Evolutionary conservation across 1,140 invertebrate genomes (phyloP).

Genomic region (Sinella curviseta): DNA sequence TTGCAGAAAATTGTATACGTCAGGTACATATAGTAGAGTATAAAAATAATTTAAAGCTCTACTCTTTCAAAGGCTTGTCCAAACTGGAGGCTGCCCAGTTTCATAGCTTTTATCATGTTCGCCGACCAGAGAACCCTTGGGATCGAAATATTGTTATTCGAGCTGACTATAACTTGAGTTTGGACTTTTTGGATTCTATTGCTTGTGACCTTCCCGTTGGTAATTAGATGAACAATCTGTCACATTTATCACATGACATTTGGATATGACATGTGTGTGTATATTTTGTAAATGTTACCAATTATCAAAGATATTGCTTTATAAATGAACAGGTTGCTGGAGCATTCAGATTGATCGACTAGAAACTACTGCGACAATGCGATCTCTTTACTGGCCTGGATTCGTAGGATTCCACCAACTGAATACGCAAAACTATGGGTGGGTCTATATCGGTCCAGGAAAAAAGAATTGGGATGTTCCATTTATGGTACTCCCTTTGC

Average conservation of each 20-base stretch:
- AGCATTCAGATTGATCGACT: conserved; percentile 62
- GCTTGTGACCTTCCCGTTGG: conserved; percentile 66
- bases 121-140: conserved; percentile 66
- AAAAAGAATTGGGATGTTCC: conserved; percentile 71
- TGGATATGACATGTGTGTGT: too few relatives aligned
- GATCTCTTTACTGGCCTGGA: conserved; percentile 72
- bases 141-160: conserved; percentile 66
- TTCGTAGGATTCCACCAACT: conserved; percentile 71
- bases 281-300: too few relatives aligned
- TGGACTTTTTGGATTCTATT: conserved; percentile 74
- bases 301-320: too few relatives aligned
- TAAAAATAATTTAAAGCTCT: background rate
- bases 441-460: conserved; percentile 70
- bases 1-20: too few relatives aligned
- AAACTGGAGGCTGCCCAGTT: conserved; percentile 63
- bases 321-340: conserved; percentile 61
- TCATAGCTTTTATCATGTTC: conserved; percentile 68
- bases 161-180: conserved; percentile 72
- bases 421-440: conserved; percentile 66
- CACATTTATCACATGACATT: background rate
- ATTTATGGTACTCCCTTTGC: conserved; percentile 61
- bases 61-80: conserved; percentile 29
- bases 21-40: too few relatives aligned
- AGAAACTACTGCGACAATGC: conserved; percentile 62
- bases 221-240: conserved; percentile 44